phyloP scores from a whole-genome alignment of 1,140 invertebrate species.

The Papilio polytes region DNA sequence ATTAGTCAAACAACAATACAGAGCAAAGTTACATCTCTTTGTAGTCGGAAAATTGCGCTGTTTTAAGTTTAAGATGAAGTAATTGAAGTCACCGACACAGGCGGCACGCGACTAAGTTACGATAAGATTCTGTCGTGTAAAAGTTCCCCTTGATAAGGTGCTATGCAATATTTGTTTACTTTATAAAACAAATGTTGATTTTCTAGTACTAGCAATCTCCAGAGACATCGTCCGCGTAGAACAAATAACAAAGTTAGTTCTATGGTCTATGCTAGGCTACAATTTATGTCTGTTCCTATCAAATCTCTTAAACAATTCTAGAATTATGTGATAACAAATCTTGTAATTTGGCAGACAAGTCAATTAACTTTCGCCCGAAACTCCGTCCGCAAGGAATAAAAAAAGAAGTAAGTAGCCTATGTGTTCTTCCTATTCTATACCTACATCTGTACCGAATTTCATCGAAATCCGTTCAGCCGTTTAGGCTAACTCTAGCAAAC shows the following conservation, averaged over 20 bases:
- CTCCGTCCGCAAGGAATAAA: no score
- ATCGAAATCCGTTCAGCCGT: no score
- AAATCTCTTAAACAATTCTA: not conserved
- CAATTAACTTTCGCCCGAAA: conserved; percentile 80
- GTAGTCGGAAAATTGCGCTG: not conserved
- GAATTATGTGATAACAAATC: not conserved
- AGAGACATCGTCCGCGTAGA: not conserved
- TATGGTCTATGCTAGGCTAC: not conserved
- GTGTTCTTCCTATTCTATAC: no score
- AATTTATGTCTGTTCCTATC: not conserved
- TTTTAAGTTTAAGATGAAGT: not conserved
- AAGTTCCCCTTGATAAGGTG: conserved; percentile 16
- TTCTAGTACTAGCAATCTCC: not conserved
- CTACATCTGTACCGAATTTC: no score
- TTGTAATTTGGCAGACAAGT: no score
- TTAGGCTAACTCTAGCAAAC: no score
- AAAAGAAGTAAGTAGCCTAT: no score
- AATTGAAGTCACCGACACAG: not conserved
- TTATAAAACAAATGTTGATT: conserved; percentile 2
- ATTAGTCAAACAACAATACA: conserved; percentile 11
- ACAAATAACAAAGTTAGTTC: not conserved
- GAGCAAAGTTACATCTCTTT: not conserved
- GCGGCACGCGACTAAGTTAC: conserved; percentile 1
- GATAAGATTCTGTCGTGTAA: conserved; percentile 16
- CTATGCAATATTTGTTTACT: conserved; percentile 2